Evolutionary conservation across 2,888 invertebrate genomes (phyloP).

Genomic region (Eumerus sabulonum): DNA sequence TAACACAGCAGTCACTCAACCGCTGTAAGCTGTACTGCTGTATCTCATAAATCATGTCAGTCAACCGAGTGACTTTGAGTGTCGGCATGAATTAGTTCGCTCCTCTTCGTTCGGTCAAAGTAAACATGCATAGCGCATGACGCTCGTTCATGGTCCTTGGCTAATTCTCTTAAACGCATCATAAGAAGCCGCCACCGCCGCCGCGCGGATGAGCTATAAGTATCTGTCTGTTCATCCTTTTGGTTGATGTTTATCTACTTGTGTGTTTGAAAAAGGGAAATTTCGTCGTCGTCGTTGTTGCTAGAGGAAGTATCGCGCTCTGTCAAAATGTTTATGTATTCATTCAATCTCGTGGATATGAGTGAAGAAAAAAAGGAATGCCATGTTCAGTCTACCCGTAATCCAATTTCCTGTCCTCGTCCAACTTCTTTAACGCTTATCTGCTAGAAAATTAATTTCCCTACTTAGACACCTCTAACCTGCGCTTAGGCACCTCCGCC

Average conservation of each 20-base stretch:
- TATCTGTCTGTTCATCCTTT: too few species aligned
- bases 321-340: too few species aligned
- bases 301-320: too few species aligned
- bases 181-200: constrained; percentile 57
- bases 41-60: constrained; percentile 60
- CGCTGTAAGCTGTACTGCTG: constrained; percentile 15
- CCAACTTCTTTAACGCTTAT: too few species aligned
- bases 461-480: constrained; percentile 37
- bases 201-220: too few species aligned
- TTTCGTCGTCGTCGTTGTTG: too few species aligned
- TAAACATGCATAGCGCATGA: constrained; percentile 60
- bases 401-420: too few species aligned
- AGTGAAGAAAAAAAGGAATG: too few species aligned
- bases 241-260: too few species aligned
- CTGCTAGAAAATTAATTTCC: constrained; percentile 38
- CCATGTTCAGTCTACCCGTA: too few species aligned
- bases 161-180: constrained; percentile 48
- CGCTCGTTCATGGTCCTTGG: constrained; percentile 55
- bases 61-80: constrained; percentile 59
- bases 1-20: constrained; percentile 19
- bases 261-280: too few species aligned
- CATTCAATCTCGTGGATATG: too few species aligned
- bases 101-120: constrained; percentile 41
- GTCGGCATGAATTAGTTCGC: constrained; percentile 64
- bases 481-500: constrained; percentile 28